Conservation (phyloP, 2,797 vertebrate species). For the Pantherophis vulpinus region DNA sequence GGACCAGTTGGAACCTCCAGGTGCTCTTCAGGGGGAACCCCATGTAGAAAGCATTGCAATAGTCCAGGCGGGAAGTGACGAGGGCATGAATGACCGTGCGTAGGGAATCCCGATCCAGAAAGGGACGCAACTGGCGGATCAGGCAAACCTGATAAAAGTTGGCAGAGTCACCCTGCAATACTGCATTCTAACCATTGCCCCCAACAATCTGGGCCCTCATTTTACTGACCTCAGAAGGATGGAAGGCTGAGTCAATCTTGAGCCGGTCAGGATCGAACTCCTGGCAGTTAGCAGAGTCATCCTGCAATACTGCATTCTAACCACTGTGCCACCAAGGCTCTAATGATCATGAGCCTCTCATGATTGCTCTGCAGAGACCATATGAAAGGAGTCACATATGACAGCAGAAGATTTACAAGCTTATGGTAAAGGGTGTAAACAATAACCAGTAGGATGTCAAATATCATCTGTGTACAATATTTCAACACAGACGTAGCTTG, state of each 20-base stretch:
- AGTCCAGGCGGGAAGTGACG: too few species aligned
- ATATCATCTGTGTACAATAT: background rate
- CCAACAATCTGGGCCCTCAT: background rate
- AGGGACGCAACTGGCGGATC: too few species aligned
- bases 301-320: background rate
- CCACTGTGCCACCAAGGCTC: background rate
- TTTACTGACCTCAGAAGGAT: background rate
- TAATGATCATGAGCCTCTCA: background rate
- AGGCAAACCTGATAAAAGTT: too few species aligned
- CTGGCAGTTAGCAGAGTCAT: background rate
- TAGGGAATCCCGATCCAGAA: too few species aligned
- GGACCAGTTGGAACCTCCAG: too few species aligned
- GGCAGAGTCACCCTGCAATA: background rate
- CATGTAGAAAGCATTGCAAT: too few species aligned
- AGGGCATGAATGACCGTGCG: too few species aligned
- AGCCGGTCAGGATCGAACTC: background rate
- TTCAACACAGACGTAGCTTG: background rate
- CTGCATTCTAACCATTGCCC: too few species aligned
- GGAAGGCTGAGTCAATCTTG: background rate
- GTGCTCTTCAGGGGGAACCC: too few species aligned
- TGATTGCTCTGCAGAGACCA: background rate
- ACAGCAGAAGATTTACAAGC: background rate
- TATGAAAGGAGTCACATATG: background rate
- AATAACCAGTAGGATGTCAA: background rate
- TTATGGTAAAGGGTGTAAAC: background rate